Base-by-base conservation (phyloP, 1,140 invertebrate genomes). In the Brachionus asplanchnoidis region DNA sequence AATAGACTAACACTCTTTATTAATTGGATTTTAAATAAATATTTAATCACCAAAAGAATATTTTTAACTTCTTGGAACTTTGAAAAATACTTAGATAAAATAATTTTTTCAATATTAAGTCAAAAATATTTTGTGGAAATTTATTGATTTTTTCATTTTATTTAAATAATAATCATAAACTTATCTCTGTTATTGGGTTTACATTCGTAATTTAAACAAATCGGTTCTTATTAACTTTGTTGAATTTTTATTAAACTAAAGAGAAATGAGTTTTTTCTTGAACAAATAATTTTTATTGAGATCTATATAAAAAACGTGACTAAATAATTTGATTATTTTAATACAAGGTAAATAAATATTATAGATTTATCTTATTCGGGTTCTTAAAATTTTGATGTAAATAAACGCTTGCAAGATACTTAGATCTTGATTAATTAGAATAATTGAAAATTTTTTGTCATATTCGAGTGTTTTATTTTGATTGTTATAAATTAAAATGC, bases 71-170 rank as follows among this genome's bases (percentile, higher is more conserved):
- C 5, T 36, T 36, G 6, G 4, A 36, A 6, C 6, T 53, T 14
- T 14, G 12, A 14, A 17, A 60, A 20, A 20, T 23, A 20, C 53
- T 60, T 8, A 60, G 17, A 23, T 60, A 60, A 60, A 60, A 60
- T 23, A 26, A 68, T 68, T 32, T 68, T 7, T 32, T 68, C 28
- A 32, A 32, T 12, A 32, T 14, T 36, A 68, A 68, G 66, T 68
- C 26, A 68, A 68, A 68, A 14, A 60, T 28, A 40, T 32, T 68
- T 68, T n/a, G 9, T 26, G 9, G 32, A 32, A 68, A 32, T 68
- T 68, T 68, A 68, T 68, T 40, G 66, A 68, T 68, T 68, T 68
- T 68, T 68, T 68, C 32, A 32, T 68, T 68, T 68, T 28, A 40
- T 2, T 68, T 68, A 68, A 68, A 40, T 68, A 68, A 68, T 68